phyloP scores from a whole-genome alignment of 2,113 vertebrate species.

The Conger conger region DNA sequence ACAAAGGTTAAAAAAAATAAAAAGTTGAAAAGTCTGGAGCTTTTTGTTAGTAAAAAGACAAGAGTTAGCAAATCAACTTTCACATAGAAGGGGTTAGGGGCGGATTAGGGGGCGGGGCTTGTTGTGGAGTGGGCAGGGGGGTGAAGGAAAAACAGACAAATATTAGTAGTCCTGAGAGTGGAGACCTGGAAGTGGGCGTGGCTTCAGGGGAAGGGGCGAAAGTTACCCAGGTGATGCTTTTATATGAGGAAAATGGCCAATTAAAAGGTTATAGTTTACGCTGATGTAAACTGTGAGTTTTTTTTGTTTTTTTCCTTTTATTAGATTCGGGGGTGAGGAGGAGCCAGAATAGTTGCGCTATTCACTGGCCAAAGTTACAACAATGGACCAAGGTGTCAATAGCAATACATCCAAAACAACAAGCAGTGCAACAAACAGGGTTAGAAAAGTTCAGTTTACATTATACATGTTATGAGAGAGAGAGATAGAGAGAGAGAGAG shows the following conservation, averaged over 20 bases:
- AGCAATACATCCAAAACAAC: background rate
- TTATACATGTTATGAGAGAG: background rate
- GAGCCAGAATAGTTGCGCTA: constrained; percentile 27
- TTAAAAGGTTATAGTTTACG: constrained; percentile 34
- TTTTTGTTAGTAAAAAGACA: constrained; percentile 86
- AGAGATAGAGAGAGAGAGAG: background rate
- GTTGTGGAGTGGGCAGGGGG: constrained; percentile 50
- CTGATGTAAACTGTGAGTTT: background rate
- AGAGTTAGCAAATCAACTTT: constrained; percentile 75
- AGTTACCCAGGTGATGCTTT: constrained; percentile 23
- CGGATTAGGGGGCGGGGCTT: constrained; percentile 43
- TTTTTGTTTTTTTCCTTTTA: constrained; percentile 8
- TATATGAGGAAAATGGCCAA: constrained; percentile 42
- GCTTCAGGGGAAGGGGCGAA: constrained; percentile 26
- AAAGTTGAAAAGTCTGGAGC: constrained; percentile 65
- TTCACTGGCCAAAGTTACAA: constrained; percentile 28
- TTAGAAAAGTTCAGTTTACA: background rate
- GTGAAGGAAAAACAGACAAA: constrained; percentile 61
- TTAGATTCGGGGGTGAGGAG: constrained; percentile 18
- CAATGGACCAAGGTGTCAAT: background rate
- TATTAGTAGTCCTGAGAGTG: constrained; percentile 67
- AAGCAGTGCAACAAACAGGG: background rate
- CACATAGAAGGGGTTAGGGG: constrained; percentile 52
- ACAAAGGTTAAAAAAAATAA: constrained; percentile 50
- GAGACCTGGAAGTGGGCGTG: constrained; percentile 47